A percentile compares a stretch with the other conserved stretches of the same genome.
Conservation (phyloP, 2,113 vertebrate genomes). For the Callionymus lyra region DNA sequence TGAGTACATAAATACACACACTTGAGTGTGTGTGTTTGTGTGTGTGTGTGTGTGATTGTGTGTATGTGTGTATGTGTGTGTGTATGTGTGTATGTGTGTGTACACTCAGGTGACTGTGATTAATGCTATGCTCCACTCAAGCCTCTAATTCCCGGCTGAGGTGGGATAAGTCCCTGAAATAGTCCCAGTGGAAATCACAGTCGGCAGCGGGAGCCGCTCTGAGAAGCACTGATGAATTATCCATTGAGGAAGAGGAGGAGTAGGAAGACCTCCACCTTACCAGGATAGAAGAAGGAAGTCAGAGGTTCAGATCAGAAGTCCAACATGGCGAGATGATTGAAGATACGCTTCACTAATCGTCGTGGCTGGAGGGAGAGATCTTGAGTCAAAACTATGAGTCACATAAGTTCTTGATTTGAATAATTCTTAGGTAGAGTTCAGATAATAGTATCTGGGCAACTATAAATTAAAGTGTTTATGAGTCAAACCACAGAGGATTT, state of each 20-base stretch:
- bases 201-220: conserved; percentile 48
- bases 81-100: conserved; percentile 15
- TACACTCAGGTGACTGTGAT: conserved; percentile 54
- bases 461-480: too few relatives aligned
- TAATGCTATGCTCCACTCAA: conserved; percentile 57
- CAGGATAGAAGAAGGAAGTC: neutral
- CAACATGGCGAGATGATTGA: too few relatives aligned
- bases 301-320: too few relatives aligned
- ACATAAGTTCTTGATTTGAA: too few relatives aligned
- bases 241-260: conserved; percentile 31
- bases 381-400: too few relatives aligned
- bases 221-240: conserved; percentile 63
- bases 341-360: too few relatives aligned
- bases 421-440: too few relatives aligned
- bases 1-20: too few relatives aligned
- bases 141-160: conserved; percentile 62
- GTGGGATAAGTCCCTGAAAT: conserved; percentile 54
- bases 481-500: too few relatives aligned
- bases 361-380: too few relatives aligned
- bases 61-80: conserved; percentile 1
- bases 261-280: neutral
- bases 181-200: conserved; percentile 71
- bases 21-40: conserved; percentile 1
- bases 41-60: neutral
- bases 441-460: too few relatives aligned